These are phyloP conservation scores for Pocillopora meandrina DNA, from an alignment of 92 coral and sea anemone genomes.

Conservation along the genomic window DNA sequence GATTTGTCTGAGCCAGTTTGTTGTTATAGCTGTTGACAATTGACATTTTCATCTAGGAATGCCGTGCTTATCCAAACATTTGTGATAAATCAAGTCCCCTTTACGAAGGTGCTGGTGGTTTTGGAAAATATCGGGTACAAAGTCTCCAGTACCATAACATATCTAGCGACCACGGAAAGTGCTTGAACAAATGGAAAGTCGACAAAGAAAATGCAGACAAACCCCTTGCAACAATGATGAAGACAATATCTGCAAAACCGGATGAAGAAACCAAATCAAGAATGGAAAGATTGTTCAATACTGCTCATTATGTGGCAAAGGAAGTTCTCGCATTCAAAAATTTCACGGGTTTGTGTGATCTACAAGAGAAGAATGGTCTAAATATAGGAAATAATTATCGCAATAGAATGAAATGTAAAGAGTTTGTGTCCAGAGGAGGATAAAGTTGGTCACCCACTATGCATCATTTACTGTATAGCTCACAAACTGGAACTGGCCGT, in stretches of 20 bases:
- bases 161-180: not conserved
- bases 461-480: conserved; percentile 61
- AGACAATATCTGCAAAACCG: not conserved
- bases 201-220: conserved; percentile 5
- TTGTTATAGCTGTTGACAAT: not conserved
- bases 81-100: conserved; percentile 15
- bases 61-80: conserved; percentile 2
- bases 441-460: conserved; percentile 28
- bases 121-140: not conserved
- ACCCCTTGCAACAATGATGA: not conserved
- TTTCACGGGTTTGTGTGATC: conserved; percentile 28
- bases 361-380: conserved; percentile 49
- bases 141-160: not conserved
- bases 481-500: conserved; percentile 59
- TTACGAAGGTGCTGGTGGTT: not conserved
- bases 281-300: conserved; percentile 18
- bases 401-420: conserved; percentile 15
- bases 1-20: not conserved
- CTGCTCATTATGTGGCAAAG: conserved; percentile 33
- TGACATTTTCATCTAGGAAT: not conserved
- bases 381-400: conserved; percentile 38
- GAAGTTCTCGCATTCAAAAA: conserved; percentile 39
- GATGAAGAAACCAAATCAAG: not conserved
- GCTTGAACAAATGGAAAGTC: conserved; percentile 1
- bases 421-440: conserved; percentile 22